phyloP scores from a whole-genome alignment of 2,888 invertebrate species.

The Pollenia griseotomentosa region DNA sequence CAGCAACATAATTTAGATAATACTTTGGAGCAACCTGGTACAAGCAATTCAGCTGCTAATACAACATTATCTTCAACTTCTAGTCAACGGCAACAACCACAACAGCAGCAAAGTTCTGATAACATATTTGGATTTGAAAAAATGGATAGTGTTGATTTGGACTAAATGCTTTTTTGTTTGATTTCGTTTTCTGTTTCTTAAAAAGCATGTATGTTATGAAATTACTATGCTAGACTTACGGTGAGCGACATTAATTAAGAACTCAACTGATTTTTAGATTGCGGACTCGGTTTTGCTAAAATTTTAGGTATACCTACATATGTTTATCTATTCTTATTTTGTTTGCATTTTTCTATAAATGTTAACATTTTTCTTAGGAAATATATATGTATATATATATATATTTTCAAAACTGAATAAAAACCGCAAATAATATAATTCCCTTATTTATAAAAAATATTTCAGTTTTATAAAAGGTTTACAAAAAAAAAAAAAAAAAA shows the following conservation, averaged over 20 bases:
- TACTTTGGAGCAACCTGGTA: slow-evolving; percentile 67
- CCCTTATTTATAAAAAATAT: too few species aligned
- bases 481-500: too few species aligned
- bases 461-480: too few species aligned
- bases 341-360: background rate
- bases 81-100: slow-evolving; percentile 75
- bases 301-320: slow-evolving; percentile 21
- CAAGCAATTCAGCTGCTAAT: slow-evolving; percentile 60
- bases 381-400: background rate
- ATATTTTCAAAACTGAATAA: too few species aligned
- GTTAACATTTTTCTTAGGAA: background rate
- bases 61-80: slow-evolving; percentile 38
- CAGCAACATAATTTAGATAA: slow-evolving; percentile 66
- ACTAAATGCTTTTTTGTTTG: slow-evolving; percentile 75
- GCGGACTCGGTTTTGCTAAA: background rate
- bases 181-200: background rate
- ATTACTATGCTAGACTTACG: slow-evolving; percentile 2
- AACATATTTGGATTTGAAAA: slow-evolving; percentile 83
- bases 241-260: slow-evolving; percentile 22
- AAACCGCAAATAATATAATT: too few species aligned
- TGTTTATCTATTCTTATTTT: background rate
- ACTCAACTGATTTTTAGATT: background rate
- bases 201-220: slow-evolving; percentile 15
- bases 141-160: slow-evolving; percentile 81
- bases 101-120: slow-evolving; percentile 66